Evolutionary conservation across 2,888 invertebrate species (phyloP).

Genomic region (Drosophila leonis): DNA sequence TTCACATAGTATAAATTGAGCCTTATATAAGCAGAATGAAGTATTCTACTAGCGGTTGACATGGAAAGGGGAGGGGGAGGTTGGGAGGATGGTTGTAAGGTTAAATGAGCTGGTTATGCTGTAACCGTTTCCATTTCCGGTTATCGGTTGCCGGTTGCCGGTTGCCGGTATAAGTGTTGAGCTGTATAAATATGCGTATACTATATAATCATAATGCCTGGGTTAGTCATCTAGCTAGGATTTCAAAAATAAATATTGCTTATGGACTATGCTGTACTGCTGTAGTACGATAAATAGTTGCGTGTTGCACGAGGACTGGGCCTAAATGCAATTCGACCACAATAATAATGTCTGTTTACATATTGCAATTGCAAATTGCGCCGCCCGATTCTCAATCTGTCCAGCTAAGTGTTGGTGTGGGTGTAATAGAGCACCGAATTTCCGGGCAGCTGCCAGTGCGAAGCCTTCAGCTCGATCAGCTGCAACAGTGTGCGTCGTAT

Average conservation of each 20-base stretch:
- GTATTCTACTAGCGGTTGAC: slow-evolving; percentile 24
- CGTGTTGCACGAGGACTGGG: slow-evolving; percentile 58
- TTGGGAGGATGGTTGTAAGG: neutral
- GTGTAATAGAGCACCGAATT: slow-evolving; percentile 94
- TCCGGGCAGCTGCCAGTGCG: slow-evolving; percentile 95
- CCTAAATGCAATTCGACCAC: slow-evolving; percentile 79
- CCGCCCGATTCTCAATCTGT: slow-evolving; percentile 23
- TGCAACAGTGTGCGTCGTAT: slow-evolving; percentile 94
- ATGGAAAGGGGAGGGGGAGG: neutral
- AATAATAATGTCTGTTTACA: slow-evolving; percentile 66
- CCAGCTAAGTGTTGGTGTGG: slow-evolving; percentile 69
- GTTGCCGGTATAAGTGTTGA: slow-evolving; percentile 12
- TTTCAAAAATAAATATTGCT: slow-evolving; percentile 75
- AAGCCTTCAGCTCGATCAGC: slow-evolving; percentile 95
- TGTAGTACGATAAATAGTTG: slow-evolving; percentile 64
- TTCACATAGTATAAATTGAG: slow-evolving; percentile 75
- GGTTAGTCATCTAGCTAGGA: slow-evolving; percentile 68
- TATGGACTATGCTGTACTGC: slow-evolving; percentile 51
- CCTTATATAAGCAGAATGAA: slow-evolving; percentile 55
- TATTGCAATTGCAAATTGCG: slow-evolving; percentile 63
- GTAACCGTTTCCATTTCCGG: slow-evolving; percentile 7
- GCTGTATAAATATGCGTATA: slow-evolving; percentile 30
- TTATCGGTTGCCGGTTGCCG: neutral
- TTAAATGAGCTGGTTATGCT: slow-evolving; percentile 26
- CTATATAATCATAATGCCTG: slow-evolving; percentile 32